These are phyloP conservation scores for Vanacampus margaritifer DNA, from an alignment of 2,113 vertebrate species.

Conservation along the genomic window DNA sequence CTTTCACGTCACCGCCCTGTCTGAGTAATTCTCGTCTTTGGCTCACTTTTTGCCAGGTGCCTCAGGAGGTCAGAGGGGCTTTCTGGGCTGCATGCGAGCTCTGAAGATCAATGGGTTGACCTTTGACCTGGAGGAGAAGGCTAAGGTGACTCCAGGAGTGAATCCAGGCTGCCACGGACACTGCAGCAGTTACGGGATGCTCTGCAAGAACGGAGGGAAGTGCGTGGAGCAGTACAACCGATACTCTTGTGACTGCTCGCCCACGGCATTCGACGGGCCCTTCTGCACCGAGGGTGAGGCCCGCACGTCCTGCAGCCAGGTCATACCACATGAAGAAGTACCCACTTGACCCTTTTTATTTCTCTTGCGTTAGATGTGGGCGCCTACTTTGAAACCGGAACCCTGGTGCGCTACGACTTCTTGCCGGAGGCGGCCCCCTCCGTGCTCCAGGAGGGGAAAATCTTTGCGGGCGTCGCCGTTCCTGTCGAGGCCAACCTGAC, in stretches of 20 bases:
- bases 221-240: slow-evolving; percentile 93
- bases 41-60: slow-evolving; percentile 76
- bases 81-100: slow-evolving; percentile 91
- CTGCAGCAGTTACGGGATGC: slow-evolving; percentile 84
- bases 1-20: neutral
- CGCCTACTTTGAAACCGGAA: slow-evolving; percentile 93
- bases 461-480: neutral
- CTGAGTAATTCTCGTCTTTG: neutral
- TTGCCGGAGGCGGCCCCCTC: slow-evolving; percentile 49
- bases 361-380: slow-evolving; percentile 80
- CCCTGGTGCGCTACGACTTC: slow-evolving; percentile 90
- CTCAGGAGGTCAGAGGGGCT: slow-evolving; percentile 87
- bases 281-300: slow-evolving; percentile 87
- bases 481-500: slow-evolving; percentile 67
- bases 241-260: slow-evolving; percentile 89
- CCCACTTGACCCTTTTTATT: neutral
- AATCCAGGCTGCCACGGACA: slow-evolving; percentile 91
- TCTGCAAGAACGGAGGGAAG: slow-evolving; percentile 87
- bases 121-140: slow-evolving; percentile 86
- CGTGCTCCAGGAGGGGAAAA: slow-evolving; percentile 53
- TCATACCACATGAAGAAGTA: neutral
- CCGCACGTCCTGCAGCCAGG: neutral
- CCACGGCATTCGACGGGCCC: slow-evolving; percentile 85
- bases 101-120: slow-evolving; percentile 88
- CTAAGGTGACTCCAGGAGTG: slow-evolving; percentile 81